Percentiles rank a stretch among this genome's conserved stretches.
phyloP scores from a whole-genome alignment of 2,888 invertebrate genomes.

The Oscheius myriophilus region DNA sequence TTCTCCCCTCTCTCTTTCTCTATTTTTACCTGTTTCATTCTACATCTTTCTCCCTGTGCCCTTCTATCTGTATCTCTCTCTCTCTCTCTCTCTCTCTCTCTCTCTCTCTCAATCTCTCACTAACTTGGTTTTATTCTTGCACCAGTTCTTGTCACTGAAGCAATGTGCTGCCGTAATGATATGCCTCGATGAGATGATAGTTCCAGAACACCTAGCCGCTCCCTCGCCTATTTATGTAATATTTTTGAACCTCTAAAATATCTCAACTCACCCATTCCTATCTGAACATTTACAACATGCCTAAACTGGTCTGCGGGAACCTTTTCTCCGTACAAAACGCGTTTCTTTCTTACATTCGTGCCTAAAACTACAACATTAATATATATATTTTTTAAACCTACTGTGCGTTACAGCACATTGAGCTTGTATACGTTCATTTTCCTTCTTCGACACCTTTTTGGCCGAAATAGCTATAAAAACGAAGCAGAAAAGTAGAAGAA shows the following conservation, averaged over 20 bases:
- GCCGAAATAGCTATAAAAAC: not conserved
- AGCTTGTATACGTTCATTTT: slow-evolving; percentile 1
- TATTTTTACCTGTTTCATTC: too few species aligned
- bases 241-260: too few species aligned
- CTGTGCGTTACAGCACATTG: slow-evolving; percentile 6
- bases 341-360: not conserved
- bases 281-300: slow-evolving; percentile 13
- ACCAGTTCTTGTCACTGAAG: slow-evolving; percentile 11
- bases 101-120: too few species aligned
- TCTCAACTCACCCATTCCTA: slow-evolving; percentile 3
- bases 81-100: too few species aligned
- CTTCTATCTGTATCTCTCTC: too few species aligned
- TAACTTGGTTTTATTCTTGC: slow-evolving; percentile 15
- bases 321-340: slow-evolving; percentile 12
- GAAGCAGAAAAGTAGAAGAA: not conserved
- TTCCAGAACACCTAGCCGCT: slow-evolving; percentile 18
- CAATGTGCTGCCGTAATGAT: slow-evolving; percentile 22
- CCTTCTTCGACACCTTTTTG: slow-evolving; percentile 7
- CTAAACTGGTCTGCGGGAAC: not conserved
- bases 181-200: slow-evolving; percentile 20
- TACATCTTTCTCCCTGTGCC: too few species aligned
- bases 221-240: not conserved
- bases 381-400: not conserved
- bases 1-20: too few species aligned
- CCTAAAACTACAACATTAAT: not conserved